phyloP scores from a whole-genome alignment of 2,113 vertebrate genomes.

The Python bivittatus region DNA sequence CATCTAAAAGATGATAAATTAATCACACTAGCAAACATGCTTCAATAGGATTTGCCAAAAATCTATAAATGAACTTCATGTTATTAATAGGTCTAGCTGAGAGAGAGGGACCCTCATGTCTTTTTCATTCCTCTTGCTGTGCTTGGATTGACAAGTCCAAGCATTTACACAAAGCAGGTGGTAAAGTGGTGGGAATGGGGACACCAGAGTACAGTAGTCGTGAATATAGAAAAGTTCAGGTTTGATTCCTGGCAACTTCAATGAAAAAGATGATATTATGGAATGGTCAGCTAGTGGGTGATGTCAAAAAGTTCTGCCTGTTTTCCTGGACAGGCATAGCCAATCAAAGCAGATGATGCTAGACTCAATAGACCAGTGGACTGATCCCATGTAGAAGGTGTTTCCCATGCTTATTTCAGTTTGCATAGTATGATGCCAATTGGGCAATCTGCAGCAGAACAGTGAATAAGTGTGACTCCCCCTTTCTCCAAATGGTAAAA shows the following conservation, averaged over 20 bases:
- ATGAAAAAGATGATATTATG: not conserved
- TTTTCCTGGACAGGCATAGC: not conserved
- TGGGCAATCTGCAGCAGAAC: not conserved
- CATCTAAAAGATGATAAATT: constrained; percentile 72
- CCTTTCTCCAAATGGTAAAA: not conserved
- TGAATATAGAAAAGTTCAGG: not conserved
- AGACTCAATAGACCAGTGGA: not conserved
- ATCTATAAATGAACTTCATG: not conserved
- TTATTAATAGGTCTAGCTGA: not conserved
- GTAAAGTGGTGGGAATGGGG: too few species aligned
- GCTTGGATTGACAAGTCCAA: not conserved
- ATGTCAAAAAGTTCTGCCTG: too few species aligned
- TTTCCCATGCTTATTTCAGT: not conserved
- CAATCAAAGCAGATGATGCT: not conserved
- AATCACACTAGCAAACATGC: not conserved
- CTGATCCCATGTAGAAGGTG: not conserved
- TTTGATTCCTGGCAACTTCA: not conserved
- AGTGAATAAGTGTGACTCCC: not conserved
- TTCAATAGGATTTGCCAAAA: not conserved
- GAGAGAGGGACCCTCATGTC: not conserved
- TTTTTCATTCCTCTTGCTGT: not conserved
- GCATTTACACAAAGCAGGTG: not conserved
- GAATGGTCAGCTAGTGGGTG: not conserved
- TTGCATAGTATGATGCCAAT: not conserved
- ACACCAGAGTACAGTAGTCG: not conserved